Percentiles rank a stretch among this genome's conserved stretches.
Evolutionary conservation across 2,888 invertebrate genomes (phyloP).

Genomic region (Labia minor): DNA sequence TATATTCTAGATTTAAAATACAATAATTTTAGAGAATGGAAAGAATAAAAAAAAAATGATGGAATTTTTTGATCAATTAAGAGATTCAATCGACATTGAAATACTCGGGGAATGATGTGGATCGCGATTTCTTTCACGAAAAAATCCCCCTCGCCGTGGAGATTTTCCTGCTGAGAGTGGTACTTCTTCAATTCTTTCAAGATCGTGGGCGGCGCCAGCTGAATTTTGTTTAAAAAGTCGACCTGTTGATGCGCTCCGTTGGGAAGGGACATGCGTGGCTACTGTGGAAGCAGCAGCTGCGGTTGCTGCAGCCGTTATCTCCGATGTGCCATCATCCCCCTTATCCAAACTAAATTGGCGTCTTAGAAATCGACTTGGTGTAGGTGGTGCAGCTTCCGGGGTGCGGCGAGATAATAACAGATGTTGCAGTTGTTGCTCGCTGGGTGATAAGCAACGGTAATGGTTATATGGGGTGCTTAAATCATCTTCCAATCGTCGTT

Average conservation of each 20-base stretch:
- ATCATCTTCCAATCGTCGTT: conserved; percentile 44
- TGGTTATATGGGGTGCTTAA: conserved; percentile 64
- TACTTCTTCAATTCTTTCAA: conserved; percentile 58
- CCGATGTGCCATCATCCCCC: conserved; percentile 41
- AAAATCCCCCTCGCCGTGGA: conserved; percentile 5
- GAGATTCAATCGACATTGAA: conserved; percentile 37
- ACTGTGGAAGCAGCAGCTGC: background rate
- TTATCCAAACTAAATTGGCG: conserved; percentile 61
- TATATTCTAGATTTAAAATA: too few species aligned
- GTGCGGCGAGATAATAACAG: conserved; percentile 13
- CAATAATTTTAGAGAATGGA: too few species aligned
- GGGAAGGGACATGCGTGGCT: background rate
- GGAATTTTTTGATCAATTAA: conserved; percentile 29
- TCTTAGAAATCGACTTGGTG: conserved; percentile 41
- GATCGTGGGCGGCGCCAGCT: conserved; percentile 53
- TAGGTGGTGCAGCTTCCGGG: background rate
- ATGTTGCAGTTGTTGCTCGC: conserved; percentile 36
- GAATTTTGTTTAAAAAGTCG: conserved; percentile 54
- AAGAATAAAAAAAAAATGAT: too few species aligned
- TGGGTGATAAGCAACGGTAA: conserved; percentile 59
- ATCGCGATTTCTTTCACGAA: conserved; percentile 21
- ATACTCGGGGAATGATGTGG: conserved; percentile 15
- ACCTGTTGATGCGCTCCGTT: conserved; percentile 19
- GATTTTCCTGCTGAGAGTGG: conserved; percentile 33
- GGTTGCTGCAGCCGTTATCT: background rate